A percentile compares a stretch with the other conserved stretches of the same genome.
These are phyloP conservation scores for Antheraea assamensis DNA, from an alignment of 2,888 invertebrate species.

Conservation along the genomic window DNA sequence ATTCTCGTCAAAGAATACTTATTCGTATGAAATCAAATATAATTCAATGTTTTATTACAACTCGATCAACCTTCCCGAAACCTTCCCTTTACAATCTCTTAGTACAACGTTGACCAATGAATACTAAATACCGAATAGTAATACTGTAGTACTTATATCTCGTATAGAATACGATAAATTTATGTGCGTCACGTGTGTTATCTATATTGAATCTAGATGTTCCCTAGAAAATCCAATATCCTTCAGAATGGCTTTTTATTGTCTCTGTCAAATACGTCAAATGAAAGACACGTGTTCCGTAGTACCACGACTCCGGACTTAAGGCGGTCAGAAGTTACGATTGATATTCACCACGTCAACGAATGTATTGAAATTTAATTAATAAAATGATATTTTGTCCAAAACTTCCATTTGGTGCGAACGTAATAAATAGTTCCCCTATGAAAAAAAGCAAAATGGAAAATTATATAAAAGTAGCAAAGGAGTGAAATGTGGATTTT, in stretches of 20 bases:
- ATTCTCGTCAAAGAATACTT: background rate
- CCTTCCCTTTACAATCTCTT: background rate
- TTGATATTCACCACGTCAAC: slow-evolving; percentile 57
- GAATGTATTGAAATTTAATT: slow-evolving; percentile 50
- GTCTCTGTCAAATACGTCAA: slow-evolving; percentile 59
- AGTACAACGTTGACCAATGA: slow-evolving; percentile 6
- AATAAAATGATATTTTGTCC: background rate
- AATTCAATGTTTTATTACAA: background rate
- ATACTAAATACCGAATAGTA: slow-evolving; percentile 1
- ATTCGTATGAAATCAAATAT: background rate
- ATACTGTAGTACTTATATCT: background rate
- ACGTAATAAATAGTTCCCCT: too few species aligned
- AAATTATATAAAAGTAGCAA: too few species aligned
- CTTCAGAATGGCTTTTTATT: slow-evolving; percentile 31
- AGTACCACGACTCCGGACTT: slow-evolving; percentile 52
- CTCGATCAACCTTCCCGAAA: background rate
- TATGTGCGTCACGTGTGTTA: slow-evolving; percentile 32
- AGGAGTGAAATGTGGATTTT: too few species aligned
- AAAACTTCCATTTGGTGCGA: background rate
- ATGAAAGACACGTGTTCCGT: slow-evolving; percentile 51
- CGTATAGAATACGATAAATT: slow-evolving; percentile 25
- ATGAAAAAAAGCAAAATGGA: too few species aligned
- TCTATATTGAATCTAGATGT: slow-evolving; percentile 28
- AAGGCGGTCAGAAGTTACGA: slow-evolving; percentile 50
- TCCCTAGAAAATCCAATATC: slow-evolving; percentile 30